These are phyloP conservation scores for Meteorus colon DNA, from an alignment of 2,888 invertebrate genomes.

Conservation along the genomic window DNA sequence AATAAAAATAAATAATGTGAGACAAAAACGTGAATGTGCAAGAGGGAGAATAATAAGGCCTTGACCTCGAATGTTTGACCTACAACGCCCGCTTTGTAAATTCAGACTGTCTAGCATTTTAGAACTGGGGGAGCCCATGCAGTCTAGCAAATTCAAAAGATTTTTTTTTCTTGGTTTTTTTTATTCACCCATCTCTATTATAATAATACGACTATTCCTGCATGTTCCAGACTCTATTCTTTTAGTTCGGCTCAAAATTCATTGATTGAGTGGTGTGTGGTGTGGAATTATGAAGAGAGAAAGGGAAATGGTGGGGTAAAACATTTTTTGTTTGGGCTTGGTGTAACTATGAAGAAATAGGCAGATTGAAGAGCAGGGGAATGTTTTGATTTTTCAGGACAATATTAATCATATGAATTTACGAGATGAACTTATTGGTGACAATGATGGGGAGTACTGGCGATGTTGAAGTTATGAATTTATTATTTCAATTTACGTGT, in stretches of 20 bases:
- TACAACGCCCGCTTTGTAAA: slow-evolving; percentile 63
- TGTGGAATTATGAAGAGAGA: not conserved
- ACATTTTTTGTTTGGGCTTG: too few relatives aligned
- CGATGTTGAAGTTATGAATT: too few relatives aligned
- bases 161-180: slow-evolving; percentile 44
- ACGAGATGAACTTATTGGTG: too few relatives aligned
- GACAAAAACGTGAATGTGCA: not conserved
- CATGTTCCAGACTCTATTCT: slow-evolving; percentile 43
- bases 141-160: slow-evolving; percentile 56
- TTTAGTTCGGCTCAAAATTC: not conserved
- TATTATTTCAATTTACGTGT: too few relatives aligned
- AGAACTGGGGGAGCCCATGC: slow-evolving; percentile 26
- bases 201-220: slow-evolving; percentile 21
- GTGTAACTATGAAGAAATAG: too few relatives aligned
- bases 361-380: too few relatives aligned
- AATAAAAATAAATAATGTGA: not conserved
- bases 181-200: slow-evolving; percentile 36
- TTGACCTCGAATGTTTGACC: slow-evolving; percentile 70
- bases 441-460: too few relatives aligned
- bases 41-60: slow-evolving; percentile 57
- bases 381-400: too few relatives aligned
- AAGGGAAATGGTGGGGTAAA: too few relatives aligned
- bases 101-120: slow-evolving; percentile 42
- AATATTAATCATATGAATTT: too few relatives aligned
- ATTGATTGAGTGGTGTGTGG: not conserved